Conservation (phyloP, 2,888 invertebrate species). For the Sympetrum striolatum region DNA sequence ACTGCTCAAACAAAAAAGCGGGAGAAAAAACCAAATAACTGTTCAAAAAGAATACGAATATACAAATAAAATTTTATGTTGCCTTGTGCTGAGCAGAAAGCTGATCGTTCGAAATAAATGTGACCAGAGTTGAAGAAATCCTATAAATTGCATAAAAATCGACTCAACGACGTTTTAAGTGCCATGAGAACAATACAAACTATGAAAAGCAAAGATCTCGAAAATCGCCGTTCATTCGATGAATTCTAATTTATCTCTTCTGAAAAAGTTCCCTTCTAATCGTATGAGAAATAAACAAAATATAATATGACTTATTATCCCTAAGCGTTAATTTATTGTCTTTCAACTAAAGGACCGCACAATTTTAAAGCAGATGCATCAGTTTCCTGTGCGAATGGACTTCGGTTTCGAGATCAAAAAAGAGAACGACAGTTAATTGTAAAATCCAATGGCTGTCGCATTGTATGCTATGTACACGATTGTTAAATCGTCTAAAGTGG, state of each 20-base stretch:
- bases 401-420: neutral
- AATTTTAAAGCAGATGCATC: neutral
- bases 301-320: neutral
- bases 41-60: neutral
- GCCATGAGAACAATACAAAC: neutral
- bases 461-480: neutral
- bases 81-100: neutral
- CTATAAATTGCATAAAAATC: neutral
- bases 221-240: neutral
- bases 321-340: neutral
- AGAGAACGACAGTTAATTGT: neutral
- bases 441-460: neutral
- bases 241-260: neutral
- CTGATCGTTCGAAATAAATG: neutral
- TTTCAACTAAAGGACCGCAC: neutral
- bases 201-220: neutral
- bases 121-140: neutral
- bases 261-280: neutral
- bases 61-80: neutral
- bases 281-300: neutral
- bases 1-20: neutral
- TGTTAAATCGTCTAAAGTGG: conserved; percentile 17
- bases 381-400: neutral
- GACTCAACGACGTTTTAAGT: neutral
- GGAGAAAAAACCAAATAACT: too few relatives aligned